Evolutionary conservation across 2,888 invertebrate genomes (phyloP).

Genomic region (Eristalis intricaria): DNA sequence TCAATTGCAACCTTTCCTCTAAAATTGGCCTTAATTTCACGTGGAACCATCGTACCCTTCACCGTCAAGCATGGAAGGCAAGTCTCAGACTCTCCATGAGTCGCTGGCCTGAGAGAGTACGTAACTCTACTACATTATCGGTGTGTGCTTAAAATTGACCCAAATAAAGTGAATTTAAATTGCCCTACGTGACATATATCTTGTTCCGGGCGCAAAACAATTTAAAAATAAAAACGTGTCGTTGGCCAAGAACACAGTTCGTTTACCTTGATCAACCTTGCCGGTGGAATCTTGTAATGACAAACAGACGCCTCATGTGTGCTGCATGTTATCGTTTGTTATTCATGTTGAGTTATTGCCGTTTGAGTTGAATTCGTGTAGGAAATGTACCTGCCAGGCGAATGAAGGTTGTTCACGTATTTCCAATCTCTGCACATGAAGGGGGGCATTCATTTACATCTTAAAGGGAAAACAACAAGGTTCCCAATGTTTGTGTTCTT

Average conservation of each 20-base stretch:
- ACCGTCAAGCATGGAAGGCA: too few relatives aligned
- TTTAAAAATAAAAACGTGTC: not conserved
- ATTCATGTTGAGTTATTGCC: not conserved
- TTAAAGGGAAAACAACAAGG: too few relatives aligned
- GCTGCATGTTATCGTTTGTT: not conserved
- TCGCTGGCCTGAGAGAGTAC: too few relatives aligned
- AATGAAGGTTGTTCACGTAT: not conserved
- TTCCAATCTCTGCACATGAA: not conserved
- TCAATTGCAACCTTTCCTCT: too few relatives aligned
- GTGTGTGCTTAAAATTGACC: not conserved
- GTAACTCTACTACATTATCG: not conserved
- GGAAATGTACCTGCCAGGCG: not conserved
- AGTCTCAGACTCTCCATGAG: too few relatives aligned
- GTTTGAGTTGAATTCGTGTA: not conserved
- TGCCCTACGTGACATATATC: not conserved
- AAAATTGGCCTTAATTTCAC: too few relatives aligned
- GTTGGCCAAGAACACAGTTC: not conserved
- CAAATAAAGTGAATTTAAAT: not conserved
- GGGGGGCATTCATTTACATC: too few relatives aligned
- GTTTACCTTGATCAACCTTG: not conserved
- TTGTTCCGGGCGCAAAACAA: not conserved
- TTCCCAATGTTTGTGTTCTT: too few relatives aligned
- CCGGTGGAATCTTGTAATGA: not conserved
- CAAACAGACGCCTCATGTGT: not conserved
- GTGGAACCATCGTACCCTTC: too few relatives aligned